Evolutionary conservation across 2,888 invertebrate genomes (phyloP).

Genomic region (Aspidapion aeneum): DNA sequence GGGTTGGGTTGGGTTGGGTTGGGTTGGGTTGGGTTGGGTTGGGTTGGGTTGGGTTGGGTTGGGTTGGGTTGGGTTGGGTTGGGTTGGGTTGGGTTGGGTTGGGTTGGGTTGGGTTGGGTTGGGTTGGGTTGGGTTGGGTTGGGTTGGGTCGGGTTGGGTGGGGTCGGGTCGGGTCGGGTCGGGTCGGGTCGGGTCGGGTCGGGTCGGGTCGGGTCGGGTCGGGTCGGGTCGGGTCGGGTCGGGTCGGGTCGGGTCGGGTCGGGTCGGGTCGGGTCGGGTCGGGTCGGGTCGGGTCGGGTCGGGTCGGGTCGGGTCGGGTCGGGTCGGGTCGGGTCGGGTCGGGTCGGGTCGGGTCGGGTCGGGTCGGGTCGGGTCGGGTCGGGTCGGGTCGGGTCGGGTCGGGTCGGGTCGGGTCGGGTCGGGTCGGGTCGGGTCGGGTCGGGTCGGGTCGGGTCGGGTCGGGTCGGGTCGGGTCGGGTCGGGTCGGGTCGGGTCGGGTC

Average conservation of each 20-base stretch:
- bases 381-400: too few species aligned
- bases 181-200: not conserved
- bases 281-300: too few species aligned
- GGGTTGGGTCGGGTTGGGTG: not conserved
- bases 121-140: not conserved
- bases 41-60: slow-evolving; percentile 23
- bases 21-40: slow-evolving; percentile 24
- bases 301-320: too few species aligned
- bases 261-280: too few species aligned
- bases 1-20: slow-evolving; percentile 23
- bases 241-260: not conserved
- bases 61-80: slow-evolving; percentile 7
- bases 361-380: too few species aligned
- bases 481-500: too few species aligned
- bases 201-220: not conserved
- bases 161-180: not conserved
- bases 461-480: too few species aligned
- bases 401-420: too few species aligned
- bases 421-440: too few species aligned
- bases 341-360: too few species aligned
- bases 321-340: too few species aligned
- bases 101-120: not conserved
- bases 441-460: too few species aligned
- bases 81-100: not conserved
- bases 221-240: not conserved